Percentiles rank a stretch among this genome's conserved stretches.
These are phyloP conservation scores for Ashinkailepas kermadecensis DNA, from an alignment of 2,888 invertebrate species.

Conservation along the genomic window DNA sequence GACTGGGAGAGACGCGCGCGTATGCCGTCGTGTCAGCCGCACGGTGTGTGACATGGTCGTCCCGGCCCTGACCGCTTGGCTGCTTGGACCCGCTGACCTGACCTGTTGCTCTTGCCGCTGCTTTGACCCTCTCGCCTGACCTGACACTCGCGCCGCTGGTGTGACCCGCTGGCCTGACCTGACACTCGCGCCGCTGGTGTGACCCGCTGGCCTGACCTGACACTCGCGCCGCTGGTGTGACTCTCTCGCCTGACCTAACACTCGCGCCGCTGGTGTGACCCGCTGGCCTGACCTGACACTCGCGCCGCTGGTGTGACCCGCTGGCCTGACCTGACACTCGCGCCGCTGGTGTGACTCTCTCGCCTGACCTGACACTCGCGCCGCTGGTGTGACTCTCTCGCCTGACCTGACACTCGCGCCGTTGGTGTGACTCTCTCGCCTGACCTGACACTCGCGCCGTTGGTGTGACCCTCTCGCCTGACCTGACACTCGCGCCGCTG, in stretches of 20 bases:
- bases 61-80: too few species aligned
- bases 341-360: not conserved
- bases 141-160: conserved; percentile 37
- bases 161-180: conserved; percentile 36
- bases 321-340: conserved; percentile 40
- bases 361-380: conserved; percentile 39
- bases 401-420: conserved; percentile 39
- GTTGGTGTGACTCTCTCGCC: not conserved
- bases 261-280: not conserved
- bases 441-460: conserved; percentile 39
- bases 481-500: conserved; percentile 39
- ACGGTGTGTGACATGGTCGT: too few species aligned
- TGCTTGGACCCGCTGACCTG: too few species aligned
- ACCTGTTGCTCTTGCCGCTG: not conserved
- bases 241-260: conserved; percentile 37
- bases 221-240: not conserved
- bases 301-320: not conserved
- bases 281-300: conserved; percentile 39
- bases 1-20: too few species aligned
- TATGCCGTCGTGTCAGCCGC: too few species aligned
- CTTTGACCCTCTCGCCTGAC: conserved; percentile 32
- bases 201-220: conserved; percentile 38
- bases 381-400: not conserved
- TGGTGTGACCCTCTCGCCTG: not conserved
- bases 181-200: conserved; percentile 34